Percentiles rank a stretch among this genome's conserved stretches.
These are phyloP conservation scores for Drosophila subpulchrella DNA, from an alignment of 1,140 invertebrate genomes.

Conservation along the genomic window DNA sequence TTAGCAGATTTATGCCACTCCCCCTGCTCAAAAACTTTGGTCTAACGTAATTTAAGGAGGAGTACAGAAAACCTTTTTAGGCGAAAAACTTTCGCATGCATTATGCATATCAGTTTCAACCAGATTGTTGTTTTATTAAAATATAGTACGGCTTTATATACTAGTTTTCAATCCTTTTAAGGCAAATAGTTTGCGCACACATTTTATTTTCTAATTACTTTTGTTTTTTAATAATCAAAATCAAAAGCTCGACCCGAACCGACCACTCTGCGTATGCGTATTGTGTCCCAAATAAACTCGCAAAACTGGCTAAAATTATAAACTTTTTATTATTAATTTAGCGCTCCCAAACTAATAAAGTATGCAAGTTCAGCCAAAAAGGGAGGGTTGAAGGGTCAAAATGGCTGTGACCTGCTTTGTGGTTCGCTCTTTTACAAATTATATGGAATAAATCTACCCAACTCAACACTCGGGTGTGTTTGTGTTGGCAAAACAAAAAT, in stretches of 20 bases:
- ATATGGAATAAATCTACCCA: slow-evolving; percentile 67
- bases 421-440: slow-evolving; percentile 49
- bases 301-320: slow-evolving; percentile 35
- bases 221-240: slow-evolving; percentile 78
- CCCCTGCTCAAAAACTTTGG: slow-evolving; percentile 43
- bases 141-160: slow-evolving; percentile 29
- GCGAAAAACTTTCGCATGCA: slow-evolving; percentile 55
- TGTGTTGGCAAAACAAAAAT: slow-evolving; percentile 37
- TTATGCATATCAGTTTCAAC: slow-evolving; percentile 63
- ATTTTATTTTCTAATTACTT: slow-evolving; percentile 70
- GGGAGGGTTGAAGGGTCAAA: not conserved
- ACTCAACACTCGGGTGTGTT: slow-evolving; percentile 53
- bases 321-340: slow-evolving; percentile 80
- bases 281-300: slow-evolving; percentile 60
- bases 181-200: slow-evolving; percentile 55
- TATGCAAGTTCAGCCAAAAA: slow-evolving; percentile 34
- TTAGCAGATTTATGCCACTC: slow-evolving; percentile 54
- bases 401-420: slow-evolving; percentile 42
- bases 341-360: slow-evolving; percentile 74
- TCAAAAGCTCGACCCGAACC: slow-evolving; percentile 53
- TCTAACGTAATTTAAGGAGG: slow-evolving; percentile 43
- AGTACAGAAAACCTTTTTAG: slow-evolving; percentile 37
- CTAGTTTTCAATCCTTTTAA: slow-evolving; percentile 47
- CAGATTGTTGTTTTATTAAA: slow-evolving; percentile 46
- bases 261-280: slow-evolving; percentile 61